Conservation (phyloP, 2,797 vertebrate genomes). For the Sebastes iracundus region DNA sequence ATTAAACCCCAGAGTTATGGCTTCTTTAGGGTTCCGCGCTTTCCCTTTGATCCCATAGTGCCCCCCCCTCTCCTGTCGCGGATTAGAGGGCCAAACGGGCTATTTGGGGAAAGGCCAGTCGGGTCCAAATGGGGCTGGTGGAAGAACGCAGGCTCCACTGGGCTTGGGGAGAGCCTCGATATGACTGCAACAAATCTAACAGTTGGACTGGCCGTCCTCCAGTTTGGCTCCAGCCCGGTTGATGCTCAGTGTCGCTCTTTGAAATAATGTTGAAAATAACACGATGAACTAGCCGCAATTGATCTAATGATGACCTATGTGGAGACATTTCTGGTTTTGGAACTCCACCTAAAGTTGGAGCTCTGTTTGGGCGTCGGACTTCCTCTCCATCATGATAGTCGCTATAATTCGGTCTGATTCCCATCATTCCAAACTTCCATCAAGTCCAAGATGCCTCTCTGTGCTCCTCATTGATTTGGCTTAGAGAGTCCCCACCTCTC, state of each 20-base stretch:
- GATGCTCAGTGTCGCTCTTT: constrained; percentile 33
- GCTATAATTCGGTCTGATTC: constrained; percentile 47
- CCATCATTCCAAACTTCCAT: constrained; percentile 63
- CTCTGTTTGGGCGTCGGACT: constrained; percentile 16
- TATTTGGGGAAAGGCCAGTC: constrained; percentile 75
- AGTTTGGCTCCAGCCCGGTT: constrained; percentile 47
- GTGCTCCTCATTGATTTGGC: constrained; percentile 73
- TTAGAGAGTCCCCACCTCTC: constrained; percentile 69
- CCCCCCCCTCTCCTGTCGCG: constrained; percentile 51
- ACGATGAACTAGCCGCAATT: constrained; percentile 8
- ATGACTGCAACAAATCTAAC: constrained; percentile 70
- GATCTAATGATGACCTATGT: constrained; percentile 48
- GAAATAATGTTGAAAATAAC: constrained; percentile 52
- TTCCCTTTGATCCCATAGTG: constrained; percentile 69
- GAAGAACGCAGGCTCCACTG: constrained; percentile 69
- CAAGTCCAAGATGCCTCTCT: constrained; percentile 55
- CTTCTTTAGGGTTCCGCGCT: constrained; percentile 68
- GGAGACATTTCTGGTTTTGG: constrained; percentile 20
- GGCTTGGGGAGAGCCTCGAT: constrained; percentile 46
- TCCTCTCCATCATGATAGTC: constrained; percentile 23
- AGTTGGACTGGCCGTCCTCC: constrained; percentile 54
- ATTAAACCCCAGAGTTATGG: constrained; percentile 79
- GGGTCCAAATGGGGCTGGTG: constrained; percentile 66
- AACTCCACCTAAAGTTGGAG: constrained; percentile 44
- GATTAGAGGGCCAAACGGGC: constrained; percentile 73